Conservation (phyloP, 1,140 invertebrate species). For the Coptotermes formosanus region DNA sequence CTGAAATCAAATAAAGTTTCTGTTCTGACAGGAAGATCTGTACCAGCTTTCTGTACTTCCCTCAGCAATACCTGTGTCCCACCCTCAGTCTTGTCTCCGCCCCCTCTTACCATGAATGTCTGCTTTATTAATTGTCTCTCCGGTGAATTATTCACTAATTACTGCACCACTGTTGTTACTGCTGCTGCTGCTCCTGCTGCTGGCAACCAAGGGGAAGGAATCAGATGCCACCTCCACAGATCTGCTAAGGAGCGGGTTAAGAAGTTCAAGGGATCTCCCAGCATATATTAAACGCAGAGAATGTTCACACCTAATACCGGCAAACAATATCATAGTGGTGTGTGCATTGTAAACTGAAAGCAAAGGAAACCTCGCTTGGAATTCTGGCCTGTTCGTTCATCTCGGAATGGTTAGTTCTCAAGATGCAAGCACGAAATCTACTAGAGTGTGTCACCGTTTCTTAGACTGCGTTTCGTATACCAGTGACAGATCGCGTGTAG, state of each 20-base stretch:
- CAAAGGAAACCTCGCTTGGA: neutral
- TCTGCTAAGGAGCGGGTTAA: neutral
- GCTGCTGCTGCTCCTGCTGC: neutral
- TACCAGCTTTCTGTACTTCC: neutral
- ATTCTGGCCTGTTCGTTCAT: neutral
- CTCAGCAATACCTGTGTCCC: neutral
- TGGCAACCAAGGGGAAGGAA: neutral
- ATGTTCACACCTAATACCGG: neutral
- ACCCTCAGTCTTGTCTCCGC: neutral
- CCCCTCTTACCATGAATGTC: neutral
- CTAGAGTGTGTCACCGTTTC: too few species aligned
- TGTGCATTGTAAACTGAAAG: too few species aligned
- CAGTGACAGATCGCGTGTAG: too few species aligned
- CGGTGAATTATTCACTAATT: conserved; percentile 17
- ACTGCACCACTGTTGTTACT: conserved; percentile 9
- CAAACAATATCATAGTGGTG: neutral
- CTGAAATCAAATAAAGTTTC: too few species aligned
- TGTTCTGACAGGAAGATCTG: too few species aligned
- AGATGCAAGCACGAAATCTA: neutral
- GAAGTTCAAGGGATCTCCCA: neutral
- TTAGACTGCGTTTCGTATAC: too few species aligned
- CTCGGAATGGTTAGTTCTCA: neutral
- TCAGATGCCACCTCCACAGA: neutral
- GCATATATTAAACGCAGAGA: neutral
- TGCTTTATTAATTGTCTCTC: conserved; percentile 17